A percentile compares a stretch with the other conserved stretches of the same genome.
phyloP scores from a whole-genome alignment of 2,888 invertebrate genomes.

The Apamea epomidion region DNA sequence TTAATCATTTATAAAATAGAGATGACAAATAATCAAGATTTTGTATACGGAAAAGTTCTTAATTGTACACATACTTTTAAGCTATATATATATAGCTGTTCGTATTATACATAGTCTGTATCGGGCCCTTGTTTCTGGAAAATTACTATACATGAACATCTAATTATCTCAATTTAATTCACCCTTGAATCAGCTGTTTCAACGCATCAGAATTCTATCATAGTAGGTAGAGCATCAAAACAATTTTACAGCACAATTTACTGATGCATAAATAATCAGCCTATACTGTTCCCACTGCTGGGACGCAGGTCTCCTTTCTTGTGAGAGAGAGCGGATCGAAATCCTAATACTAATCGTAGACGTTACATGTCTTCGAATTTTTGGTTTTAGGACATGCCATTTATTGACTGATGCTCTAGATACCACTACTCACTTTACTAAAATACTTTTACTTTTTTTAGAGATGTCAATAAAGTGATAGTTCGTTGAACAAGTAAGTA shows the following conservation, averaged over 20 bases:
- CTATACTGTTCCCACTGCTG: background rate
- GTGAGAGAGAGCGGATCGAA: background rate
- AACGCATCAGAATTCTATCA: background rate
- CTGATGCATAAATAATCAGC: background rate
- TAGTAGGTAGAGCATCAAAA: background rate
- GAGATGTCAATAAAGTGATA: constrained; percentile 19
- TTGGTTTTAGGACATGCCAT: background rate
- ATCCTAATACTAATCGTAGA: background rate
- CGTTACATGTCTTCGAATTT: too few relatives aligned
- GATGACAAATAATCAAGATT: background rate
- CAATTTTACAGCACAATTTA: background rate
- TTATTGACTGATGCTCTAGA: constrained; percentile 1
- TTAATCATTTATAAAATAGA: background rate
- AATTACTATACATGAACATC: constrained; percentile 24
- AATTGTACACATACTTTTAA: background rate
- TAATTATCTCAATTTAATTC: constrained; percentile 39
- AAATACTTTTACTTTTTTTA: constrained; percentile 49
- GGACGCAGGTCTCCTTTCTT: background rate
- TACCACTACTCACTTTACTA: constrained; percentile 19
- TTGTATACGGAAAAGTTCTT: background rate
- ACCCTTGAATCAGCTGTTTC: constrained; percentile 26
- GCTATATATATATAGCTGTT: background rate
- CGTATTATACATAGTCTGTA: background rate
- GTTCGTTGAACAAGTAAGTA: constrained; percentile 41
- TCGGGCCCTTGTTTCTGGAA: constrained; percentile 14